Percentiles rank a stretch among this genome's conserved stretches.
Conservation (phyloP, 2,888 invertebrate genomes). For the Clitarchus hookeri region DNA sequence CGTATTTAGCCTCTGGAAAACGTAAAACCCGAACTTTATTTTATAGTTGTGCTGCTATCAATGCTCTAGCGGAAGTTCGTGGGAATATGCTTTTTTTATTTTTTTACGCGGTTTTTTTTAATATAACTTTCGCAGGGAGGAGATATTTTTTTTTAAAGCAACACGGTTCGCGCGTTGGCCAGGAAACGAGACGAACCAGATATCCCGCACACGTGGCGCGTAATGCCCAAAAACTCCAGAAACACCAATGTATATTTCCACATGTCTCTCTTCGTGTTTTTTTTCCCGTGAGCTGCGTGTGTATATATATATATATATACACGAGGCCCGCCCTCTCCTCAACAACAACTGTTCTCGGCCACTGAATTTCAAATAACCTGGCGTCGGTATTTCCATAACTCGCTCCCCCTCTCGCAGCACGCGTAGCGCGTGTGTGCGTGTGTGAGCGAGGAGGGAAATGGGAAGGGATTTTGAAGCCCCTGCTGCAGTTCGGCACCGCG, state of each 20-base stretch:
- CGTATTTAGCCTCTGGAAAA: no score
- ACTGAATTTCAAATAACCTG: conserved; percentile 14
- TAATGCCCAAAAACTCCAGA: background rate
- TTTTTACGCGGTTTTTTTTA: no score
- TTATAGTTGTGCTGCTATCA: no score
- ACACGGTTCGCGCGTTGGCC: background rate
- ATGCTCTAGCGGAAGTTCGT: no score
- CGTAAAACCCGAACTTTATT: no score
- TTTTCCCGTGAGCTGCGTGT: background rate
- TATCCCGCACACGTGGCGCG: background rate
- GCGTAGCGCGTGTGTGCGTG: background rate
- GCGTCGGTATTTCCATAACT: conserved; percentile 14
- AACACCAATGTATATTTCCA: background rate
- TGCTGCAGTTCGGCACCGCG: no score
- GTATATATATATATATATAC: background rate
- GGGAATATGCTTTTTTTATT: no score
- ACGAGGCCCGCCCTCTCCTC: background rate
- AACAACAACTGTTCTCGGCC: conserved; percentile 14
- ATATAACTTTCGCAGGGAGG: no score
- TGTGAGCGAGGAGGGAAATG: background rate
- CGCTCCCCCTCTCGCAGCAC: background rate
- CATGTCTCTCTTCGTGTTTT: background rate
- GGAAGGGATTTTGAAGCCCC: no score
- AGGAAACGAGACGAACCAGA: background rate
- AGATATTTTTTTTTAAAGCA: no score